Evolutionary conservation across 2,113 vertebrate genomes (phyloP).

Genomic region (Sinocyclocheilus grahami): DNA sequence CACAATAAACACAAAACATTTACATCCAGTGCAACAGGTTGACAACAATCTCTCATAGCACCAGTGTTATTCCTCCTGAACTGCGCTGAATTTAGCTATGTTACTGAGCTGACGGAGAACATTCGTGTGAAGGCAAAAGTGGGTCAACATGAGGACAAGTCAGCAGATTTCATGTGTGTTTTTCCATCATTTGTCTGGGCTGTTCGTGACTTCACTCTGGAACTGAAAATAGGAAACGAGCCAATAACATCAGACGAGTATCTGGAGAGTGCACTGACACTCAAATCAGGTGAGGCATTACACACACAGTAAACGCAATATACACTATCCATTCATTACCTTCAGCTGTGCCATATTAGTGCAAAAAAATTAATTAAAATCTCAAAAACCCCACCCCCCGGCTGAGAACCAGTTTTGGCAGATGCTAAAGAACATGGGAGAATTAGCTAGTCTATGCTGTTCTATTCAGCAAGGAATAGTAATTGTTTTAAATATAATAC

Average conservation of each 20-base stretch:
- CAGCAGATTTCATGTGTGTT: slow-evolving; percentile 61
- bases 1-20: not conserved
- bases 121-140: slow-evolving; percentile 65
- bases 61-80: slow-evolving; percentile 9
- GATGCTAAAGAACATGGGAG: not conserved
- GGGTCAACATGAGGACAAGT: slow-evolving; percentile 31
- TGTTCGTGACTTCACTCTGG: slow-evolving; percentile 25
- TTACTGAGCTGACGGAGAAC: not conserved
- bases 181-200: slow-evolving; percentile 69
- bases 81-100: not conserved
- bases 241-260: too few species aligned
- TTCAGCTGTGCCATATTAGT: too few species aligned
- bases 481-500: not conserved
- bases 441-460: not conserved
- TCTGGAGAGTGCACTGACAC: too few species aligned
- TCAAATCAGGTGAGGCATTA: too few species aligned
- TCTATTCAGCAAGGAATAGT: not conserved
- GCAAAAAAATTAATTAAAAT: too few species aligned
- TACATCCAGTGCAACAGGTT: not conserved
- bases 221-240: too few species aligned
- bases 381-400: not conserved
- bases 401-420: not conserved
- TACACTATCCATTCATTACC: too few species aligned
- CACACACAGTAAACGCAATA: too few species aligned
- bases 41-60: not conserved